Conservation (phyloP, 2,888 invertebrate genomes). For the Eucera pruinosa region DNA sequence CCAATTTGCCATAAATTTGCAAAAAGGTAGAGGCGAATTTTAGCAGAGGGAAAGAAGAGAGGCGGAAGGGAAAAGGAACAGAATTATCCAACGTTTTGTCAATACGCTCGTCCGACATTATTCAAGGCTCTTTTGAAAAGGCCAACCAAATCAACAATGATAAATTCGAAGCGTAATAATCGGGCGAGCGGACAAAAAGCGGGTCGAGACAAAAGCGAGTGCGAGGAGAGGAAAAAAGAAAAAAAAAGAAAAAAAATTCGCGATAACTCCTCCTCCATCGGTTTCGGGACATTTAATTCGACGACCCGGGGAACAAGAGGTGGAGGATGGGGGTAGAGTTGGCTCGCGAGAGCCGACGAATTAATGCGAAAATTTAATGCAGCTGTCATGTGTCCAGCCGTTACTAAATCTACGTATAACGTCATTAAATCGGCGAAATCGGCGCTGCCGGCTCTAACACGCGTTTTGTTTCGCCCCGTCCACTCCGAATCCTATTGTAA, state of each 20-base stretch:
- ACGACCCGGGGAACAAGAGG: neutral
- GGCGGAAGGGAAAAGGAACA: conserved; percentile 17
- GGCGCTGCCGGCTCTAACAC: conserved; percentile 33
- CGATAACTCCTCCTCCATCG: conserved; percentile 21
- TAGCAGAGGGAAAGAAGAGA: neutral
- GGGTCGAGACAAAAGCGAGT: conserved; percentile 25
- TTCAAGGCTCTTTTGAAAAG: conserved; percentile 33
- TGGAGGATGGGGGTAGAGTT: neutral
- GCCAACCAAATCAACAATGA: conserved; percentile 46
- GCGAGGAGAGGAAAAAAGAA: neutral
- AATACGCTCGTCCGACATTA: conserved; percentile 36
- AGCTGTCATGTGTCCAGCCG: conserved; percentile 48
- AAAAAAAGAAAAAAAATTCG: conserved; percentile 11
- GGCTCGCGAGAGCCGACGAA: conserved; percentile 30
- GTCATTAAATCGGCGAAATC: conserved; percentile 66
- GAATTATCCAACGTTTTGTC: conserved; percentile 50
- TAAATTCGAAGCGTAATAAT: conserved; percentile 50
- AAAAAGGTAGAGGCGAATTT: no score
- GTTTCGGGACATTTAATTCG: conserved; percentile 30
- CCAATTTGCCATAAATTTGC: conserved; percentile 37
- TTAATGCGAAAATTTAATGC: conserved; percentile 62
- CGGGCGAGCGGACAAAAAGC: conserved; percentile 21
- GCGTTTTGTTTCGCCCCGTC: conserved; percentile 50
- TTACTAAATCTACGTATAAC: conserved; percentile 59
- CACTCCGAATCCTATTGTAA: conserved; percentile 50